Conservation (phyloP, 30 jellyfish, hydroid and myxozoan genomes). For the Cassiopea xamachana region DNA sequence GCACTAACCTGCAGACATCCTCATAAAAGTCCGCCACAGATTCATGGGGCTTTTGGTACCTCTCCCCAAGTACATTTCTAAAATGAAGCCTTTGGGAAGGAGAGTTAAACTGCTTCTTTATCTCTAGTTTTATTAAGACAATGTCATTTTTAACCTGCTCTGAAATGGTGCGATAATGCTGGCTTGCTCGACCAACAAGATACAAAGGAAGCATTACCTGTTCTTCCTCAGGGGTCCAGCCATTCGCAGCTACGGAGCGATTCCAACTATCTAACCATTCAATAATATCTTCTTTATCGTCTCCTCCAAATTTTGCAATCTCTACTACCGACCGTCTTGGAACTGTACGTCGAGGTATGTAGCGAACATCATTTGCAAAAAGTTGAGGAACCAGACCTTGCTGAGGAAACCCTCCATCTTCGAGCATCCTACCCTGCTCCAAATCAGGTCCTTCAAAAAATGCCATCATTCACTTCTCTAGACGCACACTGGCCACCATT, state of each 20-base stretch:
- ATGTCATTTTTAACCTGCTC: neutral
- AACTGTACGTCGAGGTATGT: neutral
- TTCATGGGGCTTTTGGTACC: constrained; percentile 10
- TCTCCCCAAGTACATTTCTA: constrained; percentile 19
- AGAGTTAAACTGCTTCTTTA: constrained; percentile 31
- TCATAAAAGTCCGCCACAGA: constrained; percentile 12
- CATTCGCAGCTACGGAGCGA: constrained; percentile 5
- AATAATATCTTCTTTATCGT: neutral
- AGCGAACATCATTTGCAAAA: neutral
- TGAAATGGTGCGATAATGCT: constrained; percentile 17
- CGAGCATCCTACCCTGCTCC: constrained; percentile 8
- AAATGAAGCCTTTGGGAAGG: constrained; percentile 30
- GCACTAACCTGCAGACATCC: constrained; percentile 16
- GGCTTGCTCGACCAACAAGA: constrained; percentile 31
- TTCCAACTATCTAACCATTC: constrained; percentile 20
- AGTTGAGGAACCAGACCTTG: constrained; percentile 6
- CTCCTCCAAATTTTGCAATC: neutral
- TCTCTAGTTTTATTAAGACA: constrained; percentile 3
- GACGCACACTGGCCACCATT: neutral
- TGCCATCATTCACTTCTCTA: neutral
- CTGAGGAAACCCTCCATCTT: neutral
- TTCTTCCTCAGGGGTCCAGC: constrained; percentile 15
- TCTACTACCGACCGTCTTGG: constrained; percentile 16
- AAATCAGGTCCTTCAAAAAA: neutral
- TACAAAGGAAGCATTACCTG: neutral